Evolutionary conservation across 2,113 vertebrate genomes (phyloP), one percentile per base, ranked within the genome.

Genomic region (Isichthys henryi): DNA sequence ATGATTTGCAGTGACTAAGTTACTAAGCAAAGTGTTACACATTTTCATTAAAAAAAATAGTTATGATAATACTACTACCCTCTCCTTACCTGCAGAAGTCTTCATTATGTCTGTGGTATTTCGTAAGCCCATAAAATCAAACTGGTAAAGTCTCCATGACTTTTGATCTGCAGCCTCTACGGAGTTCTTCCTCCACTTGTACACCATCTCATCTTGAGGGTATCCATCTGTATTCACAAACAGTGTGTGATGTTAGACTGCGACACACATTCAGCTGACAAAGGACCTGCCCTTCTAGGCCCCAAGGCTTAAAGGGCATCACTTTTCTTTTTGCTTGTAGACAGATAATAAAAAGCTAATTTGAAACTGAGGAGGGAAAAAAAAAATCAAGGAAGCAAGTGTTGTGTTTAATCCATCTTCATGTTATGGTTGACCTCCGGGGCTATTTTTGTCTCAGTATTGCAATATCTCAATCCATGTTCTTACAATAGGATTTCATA

Each of bases 71-170:
- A 0, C 15, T 17, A 39, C 35, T 43, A 17, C 0, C 5, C 31
- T 80, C 35, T 43, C 5, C 74, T 52, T 95, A 99, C 98, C 98
- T 96, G 98, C 95, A 89, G 97, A 97, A 0, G 98, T 99, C 91
- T 96, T 96, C 91, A 99, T 94, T 62, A 96, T 93, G 91, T 97
- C 97, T 1, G 98, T 96, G 2, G 97, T 98, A 93, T 99, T 99
- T 92, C 97, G 95, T 92, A 99, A 95, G 88, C 98, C 98, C 97
- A 98, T 97, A 92, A 99, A 99, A 88, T 99, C 98, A 95, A 99
- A 99, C 93, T 99, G 98, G 93, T 99, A 99, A n/a, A 99, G 98
- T 88, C 98, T 95, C 98, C 98, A 99, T 88, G 97, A 98, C 90
- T 98, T 98, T 92, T 98, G 98, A 93, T 99, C 97, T 1, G 97